Base-by-base conservation (phyloP, 2,888 invertebrate genomes). In the Sisyra nigra region DNA sequence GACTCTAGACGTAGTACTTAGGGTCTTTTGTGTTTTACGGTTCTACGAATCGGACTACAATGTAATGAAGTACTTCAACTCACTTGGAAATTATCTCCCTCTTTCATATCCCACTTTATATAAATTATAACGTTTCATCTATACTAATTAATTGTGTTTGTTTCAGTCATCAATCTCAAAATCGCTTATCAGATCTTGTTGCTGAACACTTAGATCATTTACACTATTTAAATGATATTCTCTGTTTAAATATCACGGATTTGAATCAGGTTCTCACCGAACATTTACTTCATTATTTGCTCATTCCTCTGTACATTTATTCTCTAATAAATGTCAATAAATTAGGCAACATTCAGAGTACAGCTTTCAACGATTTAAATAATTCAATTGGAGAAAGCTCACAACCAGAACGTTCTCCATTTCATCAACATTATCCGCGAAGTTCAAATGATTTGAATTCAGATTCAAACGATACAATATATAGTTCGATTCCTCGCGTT, bases 141-240 rank as follows among this genome's bases (percentile, higher is more conserved):
- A 24, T 24, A 5, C 24, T 24, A 5, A 24, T 5, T 5, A 3
- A 24, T 5, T 24, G 24, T 24, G 3, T 52, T 49, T 50, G 52
- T 71, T 69, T 49, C 66, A 92, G 92, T 62, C 89, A 92, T 58
- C 84, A 87, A 65, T 88, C 88, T 14, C 82, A 89, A 57, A 85
- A 86, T 54, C 78, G 88, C 54, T 69, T 98, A 40, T 80, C 92
- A 9, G 94, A 94, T 63, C 66, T 97, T 48, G 93, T 97, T 2
- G 96, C 94, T 0, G 96, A 96, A 63, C 96, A 97, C 62, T 67
- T 97, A 50, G 97, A 98, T 63, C 93, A 97, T 60, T 71, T 97
- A 10, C 96, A 97, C 64, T 97, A 97, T 61, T 70, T 97, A 44
- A 97, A 96, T 58, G 97, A 97, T 58, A 97, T 97, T 53, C 72